A percentile compares a stretch with the other conserved stretches of the same genome.
Conservation (phyloP, 2,113 vertebrate species). For the Archocentrus centrarchus region DNA sequence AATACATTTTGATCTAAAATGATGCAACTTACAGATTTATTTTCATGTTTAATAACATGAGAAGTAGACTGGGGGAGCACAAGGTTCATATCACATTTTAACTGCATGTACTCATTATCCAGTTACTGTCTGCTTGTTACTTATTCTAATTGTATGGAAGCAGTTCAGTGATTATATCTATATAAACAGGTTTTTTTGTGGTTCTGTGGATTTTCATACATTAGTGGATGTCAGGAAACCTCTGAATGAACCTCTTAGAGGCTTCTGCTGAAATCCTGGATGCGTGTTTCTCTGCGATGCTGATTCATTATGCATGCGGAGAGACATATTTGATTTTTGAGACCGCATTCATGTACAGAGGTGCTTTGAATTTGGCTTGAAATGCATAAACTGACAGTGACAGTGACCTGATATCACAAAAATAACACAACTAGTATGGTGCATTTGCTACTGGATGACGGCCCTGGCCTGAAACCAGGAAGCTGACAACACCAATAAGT, state of each 20-base stretch:
- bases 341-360: fast-evolving
- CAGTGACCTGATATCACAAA: background rate
- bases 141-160: too few relatives aligned
- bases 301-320: background rate
- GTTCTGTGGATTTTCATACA: slow-evolving; percentile 1
- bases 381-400: background rate
- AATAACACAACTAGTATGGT: background rate
- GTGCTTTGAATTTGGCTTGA: background rate
- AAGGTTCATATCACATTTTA: too few relatives aligned
- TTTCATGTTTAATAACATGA: too few relatives aligned
- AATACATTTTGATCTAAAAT: too few relatives aligned
- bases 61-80: too few relatives aligned
- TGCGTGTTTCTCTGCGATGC: background rate
- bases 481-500: background rate
- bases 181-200: too few relatives aligned
- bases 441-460: background rate
- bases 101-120: too few relatives aligned
- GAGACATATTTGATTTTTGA: background rate
- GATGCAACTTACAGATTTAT: too few relatives aligned
- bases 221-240: too few relatives aligned
- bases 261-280: fast-evolving
- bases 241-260: background rate
- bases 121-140: too few relatives aligned
- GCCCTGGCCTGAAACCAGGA: background rate
- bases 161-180: too few relatives aligned